These are phyloP conservation scores for Pundamilia nyererei DNA, from an alignment of 2,113 vertebrate genomes.

Conservation along the genomic window DNA sequence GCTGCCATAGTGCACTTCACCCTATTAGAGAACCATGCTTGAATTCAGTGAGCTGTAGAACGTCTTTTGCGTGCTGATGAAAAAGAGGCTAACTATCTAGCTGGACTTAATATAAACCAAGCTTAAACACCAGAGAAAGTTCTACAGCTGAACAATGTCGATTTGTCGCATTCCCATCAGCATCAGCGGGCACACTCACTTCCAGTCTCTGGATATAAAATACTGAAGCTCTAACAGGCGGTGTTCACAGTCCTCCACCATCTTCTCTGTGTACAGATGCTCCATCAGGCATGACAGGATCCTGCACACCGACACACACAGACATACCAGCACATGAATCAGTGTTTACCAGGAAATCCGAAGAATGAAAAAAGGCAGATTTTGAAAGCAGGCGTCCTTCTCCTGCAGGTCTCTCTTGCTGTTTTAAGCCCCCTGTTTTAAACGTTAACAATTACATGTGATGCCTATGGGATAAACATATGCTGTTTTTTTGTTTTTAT, in stretches of 20 bases:
- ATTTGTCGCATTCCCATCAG: background rate
- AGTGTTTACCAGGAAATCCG: background rate
- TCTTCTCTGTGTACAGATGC: slow-evolving; percentile 96
- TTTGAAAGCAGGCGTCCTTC: background rate
- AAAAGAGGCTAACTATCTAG: background rate
- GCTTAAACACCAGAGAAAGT: background rate
- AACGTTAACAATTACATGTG: background rate
- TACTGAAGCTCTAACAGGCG: slow-evolving; percentile 93
- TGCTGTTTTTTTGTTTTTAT: background rate
- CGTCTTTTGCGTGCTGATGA: background rate
- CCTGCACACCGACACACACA: slow-evolving; percentile 59
- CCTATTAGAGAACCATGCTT: background rate
- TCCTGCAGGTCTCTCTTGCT: background rate
- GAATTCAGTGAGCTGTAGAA: background rate
- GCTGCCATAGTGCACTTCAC: background rate
- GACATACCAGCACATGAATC: background rate
- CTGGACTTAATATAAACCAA: background rate
- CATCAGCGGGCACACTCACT: slow-evolving; percentile 66
- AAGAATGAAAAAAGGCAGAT: background rate
- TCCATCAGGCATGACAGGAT: slow-evolving; percentile 97
- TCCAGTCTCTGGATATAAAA: slow-evolving; percentile 97
- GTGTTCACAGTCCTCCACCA: slow-evolving; percentile 94
- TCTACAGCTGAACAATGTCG: background rate
- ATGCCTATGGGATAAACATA: background rate
- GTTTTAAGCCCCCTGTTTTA: background rate